Evolutionary conservation across 2,888 invertebrate genomes (phyloP).

Genomic region (Tipula confusa): DNA sequence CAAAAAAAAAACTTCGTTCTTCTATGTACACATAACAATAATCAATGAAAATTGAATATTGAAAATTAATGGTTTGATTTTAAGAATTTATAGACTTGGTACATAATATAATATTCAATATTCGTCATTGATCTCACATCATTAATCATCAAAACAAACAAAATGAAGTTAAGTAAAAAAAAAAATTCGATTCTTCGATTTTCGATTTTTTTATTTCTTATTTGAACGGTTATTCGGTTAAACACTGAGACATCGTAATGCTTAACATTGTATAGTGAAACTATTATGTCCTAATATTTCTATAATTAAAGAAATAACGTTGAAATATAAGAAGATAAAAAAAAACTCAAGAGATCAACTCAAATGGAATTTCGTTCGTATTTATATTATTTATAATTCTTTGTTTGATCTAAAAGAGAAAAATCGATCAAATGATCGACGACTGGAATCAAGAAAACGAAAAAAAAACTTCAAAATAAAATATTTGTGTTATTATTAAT

Average conservation of each 20-base stretch:
- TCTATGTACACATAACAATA: neutral
- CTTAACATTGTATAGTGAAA: conserved; percentile 25
- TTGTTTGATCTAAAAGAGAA: conserved; percentile 20
- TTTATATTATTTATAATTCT: neutral
- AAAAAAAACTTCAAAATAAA: conserved; percentile 7
- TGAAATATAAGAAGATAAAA: neutral
- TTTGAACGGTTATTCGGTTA: neutral
- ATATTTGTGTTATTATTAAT: conserved; percentile 25
- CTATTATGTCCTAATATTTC: conserved; percentile 25
- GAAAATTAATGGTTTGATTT: neutral
- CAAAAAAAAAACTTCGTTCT: neutral
- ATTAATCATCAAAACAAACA: conserved; percentile 25
- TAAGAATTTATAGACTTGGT: conserved; percentile 6
- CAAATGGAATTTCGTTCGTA: conserved; percentile 12
- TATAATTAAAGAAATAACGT: conserved; percentile 12
- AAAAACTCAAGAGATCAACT: neutral
- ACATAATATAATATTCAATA: neutral
- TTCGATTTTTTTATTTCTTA: neutral
- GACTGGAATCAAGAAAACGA: neutral
- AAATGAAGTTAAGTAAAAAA: conserved; percentile 7
- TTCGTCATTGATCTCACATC: conserved; percentile 25
- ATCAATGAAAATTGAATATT: conserved; percentile 25
- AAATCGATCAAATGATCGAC: conserved; percentile 25
- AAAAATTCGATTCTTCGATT: neutral
- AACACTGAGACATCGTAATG: conserved; percentile 25